A percentile compares a stretch with the other conserved stretches of the same genome.
Conservation (phyloP, 2,888 invertebrate genomes). For the Drosophila rellima region DNA sequence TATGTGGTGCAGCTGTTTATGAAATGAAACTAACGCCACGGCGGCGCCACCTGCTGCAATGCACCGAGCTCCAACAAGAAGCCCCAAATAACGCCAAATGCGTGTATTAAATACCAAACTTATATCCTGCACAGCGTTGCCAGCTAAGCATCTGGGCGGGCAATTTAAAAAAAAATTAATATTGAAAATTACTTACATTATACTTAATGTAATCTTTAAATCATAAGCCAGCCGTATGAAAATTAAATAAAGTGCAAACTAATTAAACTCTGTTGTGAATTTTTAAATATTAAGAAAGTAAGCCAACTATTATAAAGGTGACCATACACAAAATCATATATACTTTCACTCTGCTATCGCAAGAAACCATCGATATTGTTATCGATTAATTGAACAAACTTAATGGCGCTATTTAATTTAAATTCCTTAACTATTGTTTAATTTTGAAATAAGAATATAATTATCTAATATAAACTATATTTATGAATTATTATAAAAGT, state of each 20-base stretch:
- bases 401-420: no score
- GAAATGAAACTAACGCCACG: constrained; percentile 59
- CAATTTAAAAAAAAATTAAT: constrained; percentile 8
- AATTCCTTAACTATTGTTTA: no score
- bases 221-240: not conserved
- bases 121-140: constrained; percentile 35
- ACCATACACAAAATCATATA: constrained; percentile 1
- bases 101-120: constrained; percentile 29
- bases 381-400: no score
- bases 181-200: not conserved
- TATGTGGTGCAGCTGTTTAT: constrained; percentile 38
- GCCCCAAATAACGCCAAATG: constrained; percentile 38
- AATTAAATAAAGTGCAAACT: no score
- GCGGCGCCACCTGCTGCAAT: constrained; percentile 64
- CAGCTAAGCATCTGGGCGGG: constrained; percentile 7
- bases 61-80: constrained; percentile 23
- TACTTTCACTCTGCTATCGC: constrained; percentile 7
- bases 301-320: not conserved
- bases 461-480: no score
- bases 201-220: no score
- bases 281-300: not conserved
- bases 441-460: no score
- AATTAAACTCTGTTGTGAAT: not conserved
- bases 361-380: no score
- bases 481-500: no score